These are phyloP conservation scores for Pristionchus mayeri DNA, from an alignment of 2,888 invertebrate species.

Conservation along the genomic window DNA sequence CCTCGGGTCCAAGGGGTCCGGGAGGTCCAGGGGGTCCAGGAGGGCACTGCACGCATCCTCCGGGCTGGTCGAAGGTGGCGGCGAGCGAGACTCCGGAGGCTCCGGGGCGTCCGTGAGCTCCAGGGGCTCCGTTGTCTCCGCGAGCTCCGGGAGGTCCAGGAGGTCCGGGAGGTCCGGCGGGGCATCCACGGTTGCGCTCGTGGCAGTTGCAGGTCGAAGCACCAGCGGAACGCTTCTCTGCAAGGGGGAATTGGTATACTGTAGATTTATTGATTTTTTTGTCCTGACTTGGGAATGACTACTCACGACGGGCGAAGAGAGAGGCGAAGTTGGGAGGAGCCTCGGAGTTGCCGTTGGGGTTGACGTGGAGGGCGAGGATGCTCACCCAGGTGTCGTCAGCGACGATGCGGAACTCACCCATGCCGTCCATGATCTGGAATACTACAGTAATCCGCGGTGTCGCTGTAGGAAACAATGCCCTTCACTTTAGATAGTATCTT, in stretches of 20 bases:
- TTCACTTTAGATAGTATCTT: background rate
- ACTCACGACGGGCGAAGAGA: conserved; percentile 48
- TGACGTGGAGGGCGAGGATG: conserved; percentile 46
- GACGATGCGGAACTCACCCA: conserved; percentile 49
- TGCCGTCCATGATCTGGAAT: conserved; percentile 48
- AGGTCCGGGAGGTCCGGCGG: conserved; percentile 50
- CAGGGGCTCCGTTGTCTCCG: conserved; percentile 50
- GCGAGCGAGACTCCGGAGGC: conserved; percentile 50
- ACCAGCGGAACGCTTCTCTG: conserved; percentile 45
- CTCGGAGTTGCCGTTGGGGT: conserved; percentile 49
- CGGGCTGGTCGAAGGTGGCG: conserved; percentile 45
- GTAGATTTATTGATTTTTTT: background rate
- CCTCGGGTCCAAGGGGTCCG: conserved; percentile 49
- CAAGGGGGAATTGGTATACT: background rate
- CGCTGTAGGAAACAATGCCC: background rate
- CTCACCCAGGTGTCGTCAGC: conserved; percentile 49
- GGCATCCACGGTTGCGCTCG: conserved; percentile 50
- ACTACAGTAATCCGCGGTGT: background rate
- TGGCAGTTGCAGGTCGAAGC: conserved; percentile 40
- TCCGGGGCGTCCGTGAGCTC: conserved; percentile 49
- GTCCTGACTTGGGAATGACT: no score
- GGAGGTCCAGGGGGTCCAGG: conserved; percentile 49
- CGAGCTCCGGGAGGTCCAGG: conserved; percentile 47
- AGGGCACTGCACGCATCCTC: conserved; percentile 50
- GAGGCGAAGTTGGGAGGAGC: conserved; percentile 48